These are phyloP conservation scores for Malurus cyaneus DNA, from an alignment of 2,113 vertebrate genomes.

Conservation along the genomic window DNA sequence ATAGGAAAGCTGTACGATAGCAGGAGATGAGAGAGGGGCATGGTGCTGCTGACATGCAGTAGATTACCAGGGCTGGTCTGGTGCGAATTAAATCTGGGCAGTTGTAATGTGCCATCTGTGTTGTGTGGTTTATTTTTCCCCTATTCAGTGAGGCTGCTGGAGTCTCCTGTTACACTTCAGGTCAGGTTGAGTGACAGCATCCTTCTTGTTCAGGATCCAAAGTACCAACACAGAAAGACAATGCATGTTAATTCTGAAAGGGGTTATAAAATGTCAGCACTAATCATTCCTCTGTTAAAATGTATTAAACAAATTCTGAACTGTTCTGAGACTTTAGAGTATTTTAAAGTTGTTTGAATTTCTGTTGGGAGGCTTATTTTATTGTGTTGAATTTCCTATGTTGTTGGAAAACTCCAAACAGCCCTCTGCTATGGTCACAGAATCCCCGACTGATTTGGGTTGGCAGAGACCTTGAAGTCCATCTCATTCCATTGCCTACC, in stretches of 20 bases:
- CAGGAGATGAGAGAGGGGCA: slow-evolving; percentile 45
- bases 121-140: not conserved
- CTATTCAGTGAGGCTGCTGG: not conserved
- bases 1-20: slow-evolving; percentile 14
- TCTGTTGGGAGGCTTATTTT: not conserved
- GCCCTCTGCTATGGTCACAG: not conserved
- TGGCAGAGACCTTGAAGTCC: not conserved
- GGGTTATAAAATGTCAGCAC: not conserved
- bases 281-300: not conserved
- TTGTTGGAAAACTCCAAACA: not conserved
- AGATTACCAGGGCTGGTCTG: slow-evolving; percentile 48
- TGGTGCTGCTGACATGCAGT: not conserved
- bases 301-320: not conserved
- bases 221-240: not conserved
- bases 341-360: not conserved
- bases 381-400: not conserved
- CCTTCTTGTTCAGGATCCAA: not conserved
- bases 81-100: slow-evolving; percentile 50
- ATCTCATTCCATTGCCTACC: not conserved
- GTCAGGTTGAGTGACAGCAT: not conserved
- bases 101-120: slow-evolving; percentile 57
- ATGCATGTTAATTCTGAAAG: accelerated
- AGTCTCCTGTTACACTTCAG: not conserved
- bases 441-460: not conserved
- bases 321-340: not conserved